Evolutionary conservation across 1,140 invertebrate genomes (phyloP).

Genomic region (Copidosoma floridanum): DNA sequence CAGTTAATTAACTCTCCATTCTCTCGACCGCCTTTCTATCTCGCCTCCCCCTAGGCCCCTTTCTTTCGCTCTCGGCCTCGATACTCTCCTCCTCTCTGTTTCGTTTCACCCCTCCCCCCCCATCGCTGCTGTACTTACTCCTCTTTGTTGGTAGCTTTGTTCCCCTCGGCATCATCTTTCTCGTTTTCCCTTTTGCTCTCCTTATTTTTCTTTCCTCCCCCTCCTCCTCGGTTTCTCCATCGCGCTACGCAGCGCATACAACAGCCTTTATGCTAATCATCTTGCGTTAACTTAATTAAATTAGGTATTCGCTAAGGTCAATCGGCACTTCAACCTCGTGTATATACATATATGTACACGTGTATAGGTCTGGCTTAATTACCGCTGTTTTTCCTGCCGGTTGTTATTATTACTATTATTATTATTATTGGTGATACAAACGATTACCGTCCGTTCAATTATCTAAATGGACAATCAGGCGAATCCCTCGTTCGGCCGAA

Average conservation of each 20-base stretch:
- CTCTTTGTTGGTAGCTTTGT: conserved; percentile 7
- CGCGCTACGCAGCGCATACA: too few relatives aligned
- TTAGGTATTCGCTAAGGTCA: background rate
- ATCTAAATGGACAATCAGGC: too few relatives aligned
- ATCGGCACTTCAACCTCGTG: too few relatives aligned
- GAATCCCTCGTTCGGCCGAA: too few relatives aligned
- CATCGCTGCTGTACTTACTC: background rate
- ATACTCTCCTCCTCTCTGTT: conserved; percentile 1
- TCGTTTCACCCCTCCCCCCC: conserved; percentile 3
- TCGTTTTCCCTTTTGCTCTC: background rate
- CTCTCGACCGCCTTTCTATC: conserved; percentile 26
- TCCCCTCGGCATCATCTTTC: background rate
- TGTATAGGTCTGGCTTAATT: background rate
- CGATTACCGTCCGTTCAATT: too few relatives aligned
- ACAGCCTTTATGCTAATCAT: too few relatives aligned
- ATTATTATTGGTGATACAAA: too few relatives aligned
- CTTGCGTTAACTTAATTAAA: background rate
- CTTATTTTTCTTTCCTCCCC: background rate
- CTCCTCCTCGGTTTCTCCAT: background rate
- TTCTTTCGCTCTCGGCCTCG: background rate
- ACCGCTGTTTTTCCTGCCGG: too few relatives aligned
- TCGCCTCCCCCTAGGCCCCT: conserved; percentile 10
- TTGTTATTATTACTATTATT: too few relatives aligned
- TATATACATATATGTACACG: too few relatives aligned
- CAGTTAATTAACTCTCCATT: conserved; percentile 29